These are phyloP conservation scores for Channa striata DNA, from an alignment of 2,797 vertebrate species.

Conservation along the genomic window DNA sequence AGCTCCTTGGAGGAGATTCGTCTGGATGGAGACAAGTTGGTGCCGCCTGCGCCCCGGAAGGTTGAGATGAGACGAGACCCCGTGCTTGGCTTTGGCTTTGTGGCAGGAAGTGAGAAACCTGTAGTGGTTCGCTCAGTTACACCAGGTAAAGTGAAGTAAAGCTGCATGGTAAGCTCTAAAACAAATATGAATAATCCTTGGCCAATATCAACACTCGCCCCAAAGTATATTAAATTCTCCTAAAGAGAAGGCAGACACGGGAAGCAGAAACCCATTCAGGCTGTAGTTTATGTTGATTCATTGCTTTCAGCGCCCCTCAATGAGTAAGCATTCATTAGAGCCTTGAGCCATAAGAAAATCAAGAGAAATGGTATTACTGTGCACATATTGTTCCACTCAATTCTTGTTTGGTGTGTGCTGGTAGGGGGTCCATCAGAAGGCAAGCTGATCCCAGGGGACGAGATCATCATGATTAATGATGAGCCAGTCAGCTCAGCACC, in stretches of 20 bases:
- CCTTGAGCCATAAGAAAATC: constrained; percentile 34
- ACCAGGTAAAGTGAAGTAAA: constrained; percentile 87
- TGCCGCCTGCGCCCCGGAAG: constrained; percentile 92
- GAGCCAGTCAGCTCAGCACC: constrained; percentile 95
- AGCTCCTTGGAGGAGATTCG: constrained; percentile 94
- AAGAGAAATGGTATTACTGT: constrained; percentile 24
- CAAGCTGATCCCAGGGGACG: constrained; percentile 96
- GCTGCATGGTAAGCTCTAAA: constrained; percentile 21
- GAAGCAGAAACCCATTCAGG: constrained; percentile 33
- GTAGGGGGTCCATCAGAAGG: constrained; percentile 97
- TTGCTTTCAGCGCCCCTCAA: constrained; percentile 51
- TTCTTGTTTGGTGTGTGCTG: constrained; percentile 52
- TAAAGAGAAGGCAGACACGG: constrained; percentile 31
- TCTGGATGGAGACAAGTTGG: constrained; percentile 92
- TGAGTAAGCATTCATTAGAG: constrained; percentile 62
- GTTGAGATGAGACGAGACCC: constrained; percentile 99
- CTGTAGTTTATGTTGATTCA: constrained; percentile 56
- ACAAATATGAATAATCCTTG: constrained; percentile 49
- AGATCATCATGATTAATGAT: constrained; percentile 99
- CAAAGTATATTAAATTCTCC: constrained; percentile 40
- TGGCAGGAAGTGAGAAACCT: constrained; percentile 98
- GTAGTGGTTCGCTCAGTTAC: constrained; percentile 98
- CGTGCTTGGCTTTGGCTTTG: constrained; percentile 97
- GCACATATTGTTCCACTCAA: constrained; percentile 39
- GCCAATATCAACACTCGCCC: constrained; percentile 31